A percentile compares a stretch with the other conserved stretches of the same genome.
Evolutionary conservation across 2,113 vertebrate genomes (phyloP).

Genomic region (Emydocephalus ijimae): DNA sequence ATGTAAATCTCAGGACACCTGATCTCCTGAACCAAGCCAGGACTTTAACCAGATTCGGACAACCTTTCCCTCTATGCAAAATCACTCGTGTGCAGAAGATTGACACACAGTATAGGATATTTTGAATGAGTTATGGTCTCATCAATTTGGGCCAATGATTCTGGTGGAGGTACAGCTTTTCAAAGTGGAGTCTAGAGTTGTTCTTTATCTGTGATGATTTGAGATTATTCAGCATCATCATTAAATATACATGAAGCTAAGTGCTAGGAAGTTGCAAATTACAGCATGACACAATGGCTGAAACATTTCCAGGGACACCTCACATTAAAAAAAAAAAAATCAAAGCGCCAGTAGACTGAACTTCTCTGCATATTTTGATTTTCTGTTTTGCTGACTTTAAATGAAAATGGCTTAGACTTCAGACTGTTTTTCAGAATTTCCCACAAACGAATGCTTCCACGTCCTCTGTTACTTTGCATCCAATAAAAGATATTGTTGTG

Average conservation of each 20-base stretch:
- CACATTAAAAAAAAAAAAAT: neutral
- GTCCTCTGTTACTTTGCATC: neutral
- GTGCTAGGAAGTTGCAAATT: conserved; percentile 21
- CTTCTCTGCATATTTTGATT: neutral
- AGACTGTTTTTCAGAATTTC: neutral
- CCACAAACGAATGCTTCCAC: neutral
- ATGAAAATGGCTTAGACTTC: neutral
- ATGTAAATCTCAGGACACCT: neutral
- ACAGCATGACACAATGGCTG: neutral
- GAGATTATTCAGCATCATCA: conserved; percentile 9
- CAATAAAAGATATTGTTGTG: neutral
- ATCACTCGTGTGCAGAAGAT: neutral
- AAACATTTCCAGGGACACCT: conserved; percentile 12
- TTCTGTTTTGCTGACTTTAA: neutral
- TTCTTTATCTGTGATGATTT: neutral
- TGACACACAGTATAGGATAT: neutral
- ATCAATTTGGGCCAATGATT: neutral
- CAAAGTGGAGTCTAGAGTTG: neutral
- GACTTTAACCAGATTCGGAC: neutral
- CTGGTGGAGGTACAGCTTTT: neutral
- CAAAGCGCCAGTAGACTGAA: neutral
- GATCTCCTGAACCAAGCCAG: neutral
- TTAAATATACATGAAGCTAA: conserved; percentile 27
- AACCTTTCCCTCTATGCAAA: neutral
- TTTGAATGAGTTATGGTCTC: neutral